Evolutionary conservation across 2,113 vertebrate genomes (phyloP).

Genomic region (Rhinolophus sinicus): DNA sequence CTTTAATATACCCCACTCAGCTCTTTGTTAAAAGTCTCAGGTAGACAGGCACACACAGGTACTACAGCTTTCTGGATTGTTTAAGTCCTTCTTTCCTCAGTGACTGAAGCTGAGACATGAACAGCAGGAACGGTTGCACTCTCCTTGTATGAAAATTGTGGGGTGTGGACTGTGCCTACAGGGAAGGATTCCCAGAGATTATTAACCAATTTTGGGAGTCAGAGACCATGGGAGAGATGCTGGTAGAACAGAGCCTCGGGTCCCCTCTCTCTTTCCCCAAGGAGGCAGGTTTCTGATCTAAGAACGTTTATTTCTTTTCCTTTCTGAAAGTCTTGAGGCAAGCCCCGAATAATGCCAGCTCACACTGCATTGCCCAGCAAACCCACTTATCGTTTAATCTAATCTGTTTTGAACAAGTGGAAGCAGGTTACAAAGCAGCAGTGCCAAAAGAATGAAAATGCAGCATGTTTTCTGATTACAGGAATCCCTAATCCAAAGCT

Average conservation of each 20-base stretch:
- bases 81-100: not conserved
- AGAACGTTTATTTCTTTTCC: conserved; percentile 45
- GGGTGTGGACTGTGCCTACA: not conserved
- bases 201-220: not conserved
- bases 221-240: not conserved
- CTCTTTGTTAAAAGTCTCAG: not conserved
- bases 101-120: not conserved
- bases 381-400: conserved; percentile 74
- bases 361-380: conserved; percentile 72
- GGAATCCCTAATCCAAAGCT: conserved; percentile 57
- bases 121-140: not conserved
- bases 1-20: not conserved
- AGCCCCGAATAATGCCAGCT: conserved; percentile 43
- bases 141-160: not conserved
- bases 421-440: conserved; percentile 63
- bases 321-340: conserved; percentile 46
- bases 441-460: conserved; percentile 63
- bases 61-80: not conserved
- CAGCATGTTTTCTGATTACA: conserved; percentile 54
- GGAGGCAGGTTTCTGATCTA: not conserved
- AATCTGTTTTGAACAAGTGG: conserved; percentile 71
- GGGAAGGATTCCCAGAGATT: not conserved
- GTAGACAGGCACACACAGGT: not conserved
- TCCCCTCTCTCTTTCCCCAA: not conserved
- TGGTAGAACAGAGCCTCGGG: not conserved